Evolutionary conservation across 2,888 invertebrate species (phyloP).

Genomic region (Ephialtes manifestator): DNA sequence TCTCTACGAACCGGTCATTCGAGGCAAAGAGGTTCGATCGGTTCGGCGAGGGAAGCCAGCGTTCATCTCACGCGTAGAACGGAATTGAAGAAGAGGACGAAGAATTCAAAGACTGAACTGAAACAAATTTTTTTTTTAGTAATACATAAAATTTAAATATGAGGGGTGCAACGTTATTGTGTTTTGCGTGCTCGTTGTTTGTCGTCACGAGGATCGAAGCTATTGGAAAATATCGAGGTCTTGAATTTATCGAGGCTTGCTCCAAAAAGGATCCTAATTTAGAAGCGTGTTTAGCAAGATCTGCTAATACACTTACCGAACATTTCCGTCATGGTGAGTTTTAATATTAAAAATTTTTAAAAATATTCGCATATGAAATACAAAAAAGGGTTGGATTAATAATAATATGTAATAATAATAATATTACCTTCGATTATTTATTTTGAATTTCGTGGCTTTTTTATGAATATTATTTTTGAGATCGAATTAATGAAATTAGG

Average conservation of each 20-base stretch:
- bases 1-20: conserved; percentile 82
- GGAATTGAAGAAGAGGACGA: neutral
- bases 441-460: neutral
- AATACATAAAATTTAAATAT: conserved; percentile 14
- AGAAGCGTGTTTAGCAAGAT: conserved; percentile 91
- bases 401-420: neutral
- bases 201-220: conserved; percentile 72
- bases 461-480: no score
- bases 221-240: conserved; percentile 81
- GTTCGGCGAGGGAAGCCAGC: conserved; percentile 47
- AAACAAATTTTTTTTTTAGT: neutral
- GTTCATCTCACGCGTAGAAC: conserved; percentile 17
- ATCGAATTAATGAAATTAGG: neutral
- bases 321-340: conserved; percentile 91
- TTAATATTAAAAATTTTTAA: neutral
- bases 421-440: neutral
- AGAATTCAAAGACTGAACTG: neutral
- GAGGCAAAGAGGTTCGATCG: conserved; percentile 79
- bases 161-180: conserved; percentile 53
- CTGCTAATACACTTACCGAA: conserved; percentile 91
- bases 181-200: conserved; percentile 64
- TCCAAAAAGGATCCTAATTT: conserved; percentile 90
- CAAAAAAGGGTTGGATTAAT: neutral
- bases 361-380: neutral
- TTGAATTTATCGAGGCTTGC: conserved; percentile 91